phyloP scores from a whole-genome alignment of 2,888 invertebrate genomes.

The Acanthosoma haemorrhoidale region DNA sequence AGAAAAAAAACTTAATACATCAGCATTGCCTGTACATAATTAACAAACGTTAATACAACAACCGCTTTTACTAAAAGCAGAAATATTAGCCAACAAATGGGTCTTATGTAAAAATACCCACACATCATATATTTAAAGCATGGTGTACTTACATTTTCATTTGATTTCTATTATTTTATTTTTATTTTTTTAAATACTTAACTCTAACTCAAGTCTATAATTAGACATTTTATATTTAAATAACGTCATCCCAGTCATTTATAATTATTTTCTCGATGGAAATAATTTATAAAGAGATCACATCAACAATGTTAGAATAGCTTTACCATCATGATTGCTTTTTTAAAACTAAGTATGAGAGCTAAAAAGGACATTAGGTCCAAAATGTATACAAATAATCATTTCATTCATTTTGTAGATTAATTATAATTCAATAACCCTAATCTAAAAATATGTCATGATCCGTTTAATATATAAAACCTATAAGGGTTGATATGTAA shows the following conservation, averaged over 20 bases:
- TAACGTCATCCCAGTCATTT: background rate
- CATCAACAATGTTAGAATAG: conserved; percentile 6
- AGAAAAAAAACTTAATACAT: background rate
- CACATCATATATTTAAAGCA: too few relatives aligned
- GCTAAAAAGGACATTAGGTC: background rate
- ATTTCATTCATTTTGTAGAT: background rate
- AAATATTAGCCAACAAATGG: background rate
- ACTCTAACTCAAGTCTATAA: background rate
- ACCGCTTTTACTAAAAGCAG: conserved; percentile 26
- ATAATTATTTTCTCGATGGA: background rate
- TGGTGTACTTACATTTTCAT: background rate
- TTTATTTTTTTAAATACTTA: background rate
- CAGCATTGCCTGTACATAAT: conserved; percentile 15
- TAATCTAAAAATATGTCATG: conserved; percentile 9
- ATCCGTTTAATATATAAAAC: background rate
- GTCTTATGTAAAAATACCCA: too few relatives aligned
- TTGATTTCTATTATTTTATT: background rate
- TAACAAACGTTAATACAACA: conserved; percentile 24
- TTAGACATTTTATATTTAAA: background rate
- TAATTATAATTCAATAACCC: background rate
- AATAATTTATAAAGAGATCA: background rate
- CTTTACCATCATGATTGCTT: background rate
- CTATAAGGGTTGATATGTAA: background rate
- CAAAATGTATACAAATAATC: too few relatives aligned
- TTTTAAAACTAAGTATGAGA: background rate